phyloP scores from a whole-genome alignment of 2,797 vertebrate species.

The Hylomyscus alleni region DNA sequence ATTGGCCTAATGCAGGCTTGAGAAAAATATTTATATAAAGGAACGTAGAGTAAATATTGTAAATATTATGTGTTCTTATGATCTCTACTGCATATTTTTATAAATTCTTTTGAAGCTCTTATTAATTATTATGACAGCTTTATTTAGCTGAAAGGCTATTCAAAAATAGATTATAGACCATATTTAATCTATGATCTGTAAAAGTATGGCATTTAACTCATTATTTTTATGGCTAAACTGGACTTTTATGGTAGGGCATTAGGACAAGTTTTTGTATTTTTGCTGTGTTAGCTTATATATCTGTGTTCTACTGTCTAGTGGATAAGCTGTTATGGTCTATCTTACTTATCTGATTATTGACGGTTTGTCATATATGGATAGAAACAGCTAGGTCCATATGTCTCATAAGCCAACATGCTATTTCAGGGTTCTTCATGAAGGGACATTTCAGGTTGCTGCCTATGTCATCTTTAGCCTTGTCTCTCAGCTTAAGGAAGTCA shows the following conservation, averaged over 20 bases:
- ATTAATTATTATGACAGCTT: neutral
- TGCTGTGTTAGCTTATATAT: neutral
- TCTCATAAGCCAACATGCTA: conserved; percentile 35
- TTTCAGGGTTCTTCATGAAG: neutral
- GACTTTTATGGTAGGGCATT: neutral
- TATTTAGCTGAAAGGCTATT: conserved; percentile 5
- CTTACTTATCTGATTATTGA: neutral
- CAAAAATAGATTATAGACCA: neutral
- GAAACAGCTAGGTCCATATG: conserved; percentile 15
- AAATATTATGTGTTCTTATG: neutral
- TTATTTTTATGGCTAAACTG: neutral
- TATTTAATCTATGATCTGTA: conserved; percentile 19
- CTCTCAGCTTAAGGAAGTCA: conserved; percentile 12
- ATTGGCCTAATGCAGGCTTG: neutral
- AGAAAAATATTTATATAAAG: conserved; percentile 50
- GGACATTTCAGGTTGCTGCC: conserved; percentile 3
- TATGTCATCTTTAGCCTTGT: neutral
- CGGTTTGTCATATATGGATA: conserved; percentile 42
- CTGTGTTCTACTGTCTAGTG: neutral
- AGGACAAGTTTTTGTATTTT: conserved; percentile 1
- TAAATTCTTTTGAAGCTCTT: neutral
- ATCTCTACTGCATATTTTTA: conserved; percentile 22
- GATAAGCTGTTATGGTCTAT: neutral
- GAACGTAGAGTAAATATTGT: conserved; percentile 15
- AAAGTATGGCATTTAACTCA: neutral